A percentile compares a stretch with the other conserved stretches of the same genome.
Conservation (phyloP, 53 echinoderm and acorn worm species). For the Antedon mediterranea region DNA sequence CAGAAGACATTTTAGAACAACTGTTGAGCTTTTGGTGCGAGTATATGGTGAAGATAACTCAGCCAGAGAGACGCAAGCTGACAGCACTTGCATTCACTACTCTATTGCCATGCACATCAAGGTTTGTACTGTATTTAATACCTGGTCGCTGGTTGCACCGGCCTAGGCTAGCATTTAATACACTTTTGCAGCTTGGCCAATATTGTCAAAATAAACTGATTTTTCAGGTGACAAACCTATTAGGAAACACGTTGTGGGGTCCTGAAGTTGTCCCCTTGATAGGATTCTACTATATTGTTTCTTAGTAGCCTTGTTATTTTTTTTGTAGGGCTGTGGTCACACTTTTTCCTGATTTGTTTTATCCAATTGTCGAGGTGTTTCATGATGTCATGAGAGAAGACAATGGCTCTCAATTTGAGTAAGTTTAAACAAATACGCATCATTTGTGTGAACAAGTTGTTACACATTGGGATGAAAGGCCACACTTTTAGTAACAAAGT, state of each 20-base stretch:
- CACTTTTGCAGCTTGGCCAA: too few relatives aligned
- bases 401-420: conserved; percentile 66
- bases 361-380: conserved; percentile 68
- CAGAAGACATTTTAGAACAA: conserved; percentile 45
- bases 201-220: too few relatives aligned
- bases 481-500: too few relatives aligned
- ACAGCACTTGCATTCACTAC: conserved; percentile 70
- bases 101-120: conserved; percentile 43
- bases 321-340: conserved; percentile 35
- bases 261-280: too few relatives aligned
- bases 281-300: not conserved
- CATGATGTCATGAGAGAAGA: conserved; percentile 92
- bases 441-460: too few relatives aligned
- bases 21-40: conserved; percentile 69
- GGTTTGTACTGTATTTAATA: conserved; percentile 10
- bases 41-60: conserved; percentile 66
- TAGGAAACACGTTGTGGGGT: not conserved
- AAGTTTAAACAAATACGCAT: conserved; percentile 21
- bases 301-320: not conserved
- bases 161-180: too few relatives aligned
- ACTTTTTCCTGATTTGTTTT: conserved; percentile 70
- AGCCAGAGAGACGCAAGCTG: conserved; percentile 76
- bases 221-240: too few relatives aligned
- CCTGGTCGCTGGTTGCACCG: too few relatives aligned
- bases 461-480: too few relatives aligned